phyloP scores from a whole-genome alignment of 1,140 invertebrate species.

The Zophobas morio region DNA sequence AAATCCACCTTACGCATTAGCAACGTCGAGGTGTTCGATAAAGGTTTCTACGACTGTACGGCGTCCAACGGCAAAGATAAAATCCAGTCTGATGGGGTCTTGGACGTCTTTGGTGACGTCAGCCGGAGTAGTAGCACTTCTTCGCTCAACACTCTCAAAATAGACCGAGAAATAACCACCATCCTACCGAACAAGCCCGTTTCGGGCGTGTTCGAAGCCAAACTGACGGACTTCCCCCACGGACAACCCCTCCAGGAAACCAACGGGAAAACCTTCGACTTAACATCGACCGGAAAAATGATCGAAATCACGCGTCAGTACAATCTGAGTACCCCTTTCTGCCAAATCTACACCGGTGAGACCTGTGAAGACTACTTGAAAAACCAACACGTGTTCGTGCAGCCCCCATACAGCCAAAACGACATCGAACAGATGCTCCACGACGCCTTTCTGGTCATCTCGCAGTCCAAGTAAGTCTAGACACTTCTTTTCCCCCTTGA shows the following conservation, averaged over 20 bases:
- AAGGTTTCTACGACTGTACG: conserved; percentile 80
- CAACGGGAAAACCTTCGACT: conserved; percentile 50
- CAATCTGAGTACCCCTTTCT: conserved; percentile 68
- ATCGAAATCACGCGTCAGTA: conserved; percentile 26
- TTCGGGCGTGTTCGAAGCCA: conserved; percentile 45
- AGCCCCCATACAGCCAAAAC: conserved; percentile 82
- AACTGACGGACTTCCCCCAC: too few species aligned
- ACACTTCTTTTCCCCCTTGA: too few species aligned
- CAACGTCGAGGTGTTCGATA: conserved; percentile 77
- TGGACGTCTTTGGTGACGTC: conserved; percentile 70
- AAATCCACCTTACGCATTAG: conserved; percentile 74
- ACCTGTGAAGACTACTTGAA: conserved; percentile 85
- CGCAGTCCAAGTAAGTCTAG: conserved; percentile 79
- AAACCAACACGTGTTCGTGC: conserved; percentile 89
- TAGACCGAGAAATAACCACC: conserved; percentile 53
- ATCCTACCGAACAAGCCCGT: neutral
- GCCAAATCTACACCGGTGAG: conserved; percentile 86
- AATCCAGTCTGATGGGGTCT: conserved; percentile 74
- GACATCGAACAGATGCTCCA: conserved; percentile 87
- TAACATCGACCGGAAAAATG: conserved; percentile 46
- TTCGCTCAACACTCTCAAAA: neutral
- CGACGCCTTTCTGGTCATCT: conserved; percentile 89
- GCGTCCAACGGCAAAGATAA: conserved; percentile 74
- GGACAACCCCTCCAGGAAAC: neutral
- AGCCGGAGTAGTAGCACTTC: conserved; percentile 51